Conservation (phyloP, 2,888 invertebrate species). For the Neria commutata region DNA sequence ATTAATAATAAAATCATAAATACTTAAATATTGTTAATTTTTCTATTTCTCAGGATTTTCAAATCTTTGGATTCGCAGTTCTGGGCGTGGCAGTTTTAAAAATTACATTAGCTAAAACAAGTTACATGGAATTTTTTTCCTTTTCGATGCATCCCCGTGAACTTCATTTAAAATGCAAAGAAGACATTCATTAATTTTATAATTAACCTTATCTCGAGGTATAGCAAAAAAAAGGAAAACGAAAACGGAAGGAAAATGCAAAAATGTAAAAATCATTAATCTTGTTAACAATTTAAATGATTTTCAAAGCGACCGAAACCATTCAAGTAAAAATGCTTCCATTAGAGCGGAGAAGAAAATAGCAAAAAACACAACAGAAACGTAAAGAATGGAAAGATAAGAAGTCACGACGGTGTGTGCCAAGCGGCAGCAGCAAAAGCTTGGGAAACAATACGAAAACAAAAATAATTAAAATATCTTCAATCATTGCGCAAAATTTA, state of each 20-base stretch:
- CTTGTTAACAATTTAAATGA: constrained; percentile 46
- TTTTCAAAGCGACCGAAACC: constrained; percentile 21
- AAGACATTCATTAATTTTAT: constrained; percentile 35
- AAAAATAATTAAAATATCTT: constrained; percentile 54
- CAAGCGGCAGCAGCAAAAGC: too few relatives aligned
- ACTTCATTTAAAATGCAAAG: neutral
- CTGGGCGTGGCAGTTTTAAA: too few relatives aligned
- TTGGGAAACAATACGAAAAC: constrained; percentile 2
- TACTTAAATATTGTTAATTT: too few relatives aligned
- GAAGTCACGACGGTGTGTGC: constrained; percentile 31
- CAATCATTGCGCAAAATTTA: constrained; percentile 48
- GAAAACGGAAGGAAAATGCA: too few relatives aligned
- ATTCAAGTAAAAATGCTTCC: constrained; percentile 23
- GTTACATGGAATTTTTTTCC: too few relatives aligned
- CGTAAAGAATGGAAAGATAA: constrained; percentile 51
- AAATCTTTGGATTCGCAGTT: too few relatives aligned
- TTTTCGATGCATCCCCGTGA: too few relatives aligned
- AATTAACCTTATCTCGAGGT: constrained; percentile 38
- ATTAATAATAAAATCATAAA: too few relatives aligned
- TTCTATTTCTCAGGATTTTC: too few relatives aligned
- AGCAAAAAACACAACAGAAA: constrained; percentile 26
- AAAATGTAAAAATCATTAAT: constrained; percentile 36
- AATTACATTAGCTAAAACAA: too few relatives aligned
- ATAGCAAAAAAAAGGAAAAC: constrained; percentile 17
- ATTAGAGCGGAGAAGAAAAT: neutral